Percentiles rank a stretch among this genome's conserved stretches.
These are phyloP conservation scores for Epinephelus lanceolatus DNA, from an alignment of 2,113 vertebrate genomes.

Conservation along the genomic window DNA sequence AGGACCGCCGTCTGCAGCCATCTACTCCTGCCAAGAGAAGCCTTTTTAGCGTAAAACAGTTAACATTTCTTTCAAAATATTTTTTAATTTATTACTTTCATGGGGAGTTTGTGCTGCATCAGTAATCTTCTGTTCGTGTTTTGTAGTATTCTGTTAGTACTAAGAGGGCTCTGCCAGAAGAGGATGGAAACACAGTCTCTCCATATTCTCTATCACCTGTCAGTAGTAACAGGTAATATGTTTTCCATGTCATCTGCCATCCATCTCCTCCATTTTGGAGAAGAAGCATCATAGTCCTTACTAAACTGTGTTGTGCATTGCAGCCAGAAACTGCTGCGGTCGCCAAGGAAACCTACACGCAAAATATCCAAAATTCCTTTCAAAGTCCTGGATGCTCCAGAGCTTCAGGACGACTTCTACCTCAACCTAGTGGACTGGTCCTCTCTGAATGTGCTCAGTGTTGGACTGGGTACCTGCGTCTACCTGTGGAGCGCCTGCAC, in stretches of 20 bases:
- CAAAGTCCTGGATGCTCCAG: conserved; percentile 96
- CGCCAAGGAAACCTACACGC: conserved; percentile 95
- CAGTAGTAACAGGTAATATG: conserved; percentile 95
- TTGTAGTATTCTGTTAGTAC: conserved; percentile 94
- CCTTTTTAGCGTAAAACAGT: conserved; percentile 91
- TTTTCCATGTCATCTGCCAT: neutral
- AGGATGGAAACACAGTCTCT: conserved; percentile 95
- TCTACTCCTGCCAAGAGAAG: conserved; percentile 95
- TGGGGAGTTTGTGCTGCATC: neutral
- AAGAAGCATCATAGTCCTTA: neutral
- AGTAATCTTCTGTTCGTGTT: conserved; percentile 18
- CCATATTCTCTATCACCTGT: conserved; percentile 97
- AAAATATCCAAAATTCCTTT: conserved; percentile 99
- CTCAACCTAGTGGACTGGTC: conserved; percentile 99
- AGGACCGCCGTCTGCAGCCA: conserved; percentile 93
- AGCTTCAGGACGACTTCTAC: conserved; percentile 99
- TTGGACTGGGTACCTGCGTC: conserved; percentile 97
- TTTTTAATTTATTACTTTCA: neutral
- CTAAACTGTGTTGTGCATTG: conserved; percentile 11
- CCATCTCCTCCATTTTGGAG: neutral
- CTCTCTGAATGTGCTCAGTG: conserved; percentile 96
- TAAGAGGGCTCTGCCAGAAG: conserved; percentile 92
- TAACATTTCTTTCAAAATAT: neutral
- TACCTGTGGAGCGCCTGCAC: conserved; percentile 99
- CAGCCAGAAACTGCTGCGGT: conserved; percentile 96